Base-by-base conservation (phyloP, 2,888 invertebrate genomes). In the Perdita meconis region DNA sequence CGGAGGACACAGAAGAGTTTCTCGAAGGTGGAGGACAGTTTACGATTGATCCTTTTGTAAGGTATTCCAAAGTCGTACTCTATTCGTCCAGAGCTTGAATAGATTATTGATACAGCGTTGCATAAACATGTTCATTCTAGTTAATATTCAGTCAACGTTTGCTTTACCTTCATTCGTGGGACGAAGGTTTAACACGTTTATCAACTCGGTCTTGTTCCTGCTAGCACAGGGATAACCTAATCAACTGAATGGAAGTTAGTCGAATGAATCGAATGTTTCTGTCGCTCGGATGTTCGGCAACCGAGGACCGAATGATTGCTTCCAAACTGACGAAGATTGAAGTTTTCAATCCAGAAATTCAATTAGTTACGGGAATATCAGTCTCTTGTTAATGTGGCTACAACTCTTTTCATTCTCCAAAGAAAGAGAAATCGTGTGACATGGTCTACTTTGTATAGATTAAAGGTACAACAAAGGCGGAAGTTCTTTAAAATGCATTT, bases 101-200 rank as follows among this genome's bases (percentile, higher is more conserved):
- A 24, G 34, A 50, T 16, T 56, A 38, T 51, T 36, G 51, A 55
- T 60, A 30, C 65, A 40, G 38, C 42, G 36, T 30, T 55, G 34
- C 44, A 55, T 30, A 40, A 65, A 55, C 60, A 65, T 6, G 13
- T 10, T 12, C 13, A 66, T 55, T 53, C 60, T 61, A 73, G 44
- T 73, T 75, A 73, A 73, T 75, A 75, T 75, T 75, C 74, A 30
- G 56, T 56, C 65, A 56, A 60, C 65, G 60, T 65, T 66, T 66
- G 55, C n/a, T 34, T 53, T 47, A 40, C 57, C 59, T 51, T 50
- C 44, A 50, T n/a, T 74, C 38, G 56, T 61, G 36, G 38, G 22
- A 6, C 36, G 53, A 13, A 22, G 57, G 36, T 53, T 53, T 51
- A 73, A 64, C 51, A 19, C 24, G 56, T 26, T 42, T 26, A 57